Conservation (phyloP, 2,888 invertebrate species). For the Nomada goodeniana region DNA sequence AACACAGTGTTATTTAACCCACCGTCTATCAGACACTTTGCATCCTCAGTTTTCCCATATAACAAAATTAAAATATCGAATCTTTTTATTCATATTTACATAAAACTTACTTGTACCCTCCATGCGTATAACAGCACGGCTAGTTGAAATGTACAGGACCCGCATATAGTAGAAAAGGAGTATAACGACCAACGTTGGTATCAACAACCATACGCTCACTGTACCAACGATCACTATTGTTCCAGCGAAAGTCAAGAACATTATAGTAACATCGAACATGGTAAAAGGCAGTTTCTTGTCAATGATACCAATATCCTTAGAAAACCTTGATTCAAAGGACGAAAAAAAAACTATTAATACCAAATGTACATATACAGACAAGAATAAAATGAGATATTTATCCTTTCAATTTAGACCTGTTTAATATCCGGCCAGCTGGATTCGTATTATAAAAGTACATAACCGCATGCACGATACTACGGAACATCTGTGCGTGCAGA, state of each 20-base stretch:
- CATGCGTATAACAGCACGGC: slow-evolving; percentile 91
- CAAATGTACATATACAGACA: no score
- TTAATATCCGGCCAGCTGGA: slow-evolving; percentile 92
- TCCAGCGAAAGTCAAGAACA: slow-evolving; percentile 85
- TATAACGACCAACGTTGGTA: slow-evolving; percentile 89
- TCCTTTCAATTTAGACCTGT: slow-evolving; percentile 82
- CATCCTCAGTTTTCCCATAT: no score
- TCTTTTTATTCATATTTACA: not conserved
- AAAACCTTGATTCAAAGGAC: slow-evolving; percentile 86
- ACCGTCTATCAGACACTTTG: no score
- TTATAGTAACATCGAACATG: slow-evolving; percentile 88
- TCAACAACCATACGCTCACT: slow-evolving; percentile 90
- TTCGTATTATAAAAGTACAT: slow-evolving; percentile 96
- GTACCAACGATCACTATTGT: slow-evolving; percentile 88
- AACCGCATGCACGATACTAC: slow-evolving; percentile 90
- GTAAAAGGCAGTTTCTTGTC: slow-evolving; percentile 88
- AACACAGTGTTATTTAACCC: no score
- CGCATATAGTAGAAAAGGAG: slow-evolving; percentile 88
- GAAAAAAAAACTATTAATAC: not conserved
- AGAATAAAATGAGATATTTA: not conserved
- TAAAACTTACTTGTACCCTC: slow-evolving; percentile 91
- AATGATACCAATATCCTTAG: slow-evolving; percentile 93
- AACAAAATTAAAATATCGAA: no score
- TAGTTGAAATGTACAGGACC: slow-evolving; percentile 90
- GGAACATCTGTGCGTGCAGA: slow-evolving; percentile 94